Evolutionary conservation across 2,888 invertebrate species (phyloP), one percentile per base, ranked within the genome.

Genomic region (Lithophane socia): DNA sequence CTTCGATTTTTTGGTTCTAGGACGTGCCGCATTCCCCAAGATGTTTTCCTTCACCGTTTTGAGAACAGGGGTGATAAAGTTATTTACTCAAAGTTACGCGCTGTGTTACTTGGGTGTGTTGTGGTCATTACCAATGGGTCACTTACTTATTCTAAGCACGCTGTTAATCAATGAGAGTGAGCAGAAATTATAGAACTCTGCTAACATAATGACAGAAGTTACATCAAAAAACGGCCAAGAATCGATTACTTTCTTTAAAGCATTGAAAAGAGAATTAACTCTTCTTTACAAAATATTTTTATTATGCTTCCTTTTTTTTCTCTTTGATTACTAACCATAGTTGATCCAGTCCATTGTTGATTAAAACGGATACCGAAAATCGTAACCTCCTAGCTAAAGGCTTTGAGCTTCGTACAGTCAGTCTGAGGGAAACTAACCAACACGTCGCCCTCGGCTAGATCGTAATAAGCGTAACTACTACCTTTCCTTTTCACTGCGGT

Each of bases 401-500:
- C 80, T 70, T 74, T 67, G 61, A 70, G 54, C 2, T 21, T 16
- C 16, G 29, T 64, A 12, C 42, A 37, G 52, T 4, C 16, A 67
- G 42, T 29, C 49, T 29, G 13, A 29, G 42, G 18, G 4, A 70
- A 60, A 72, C 68, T 65, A 70, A 67, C 69, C 7, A 66, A 13
- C 73, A 49, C 1, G 8, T 21, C 5, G 54, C 73, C n/a, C n/a
- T 21, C 29, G 78, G 83, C 73, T 63, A 24, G 56, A 67, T 63
- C 67, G 70, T 49, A 42, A 70, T 49, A 42, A 70, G 52, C 61
- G 37, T 67, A 49, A 67, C 83, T 67, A 60, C 54, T 3, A 24
- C 12, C 18, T 8, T 44, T 54, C 21, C 12, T 10, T 42, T 66
- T 16, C 29, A 65, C 37, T 79, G 21, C 10, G 4, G n/a, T 64